Conservation (phyloP, 2,888 invertebrate species). For the Neoaliturus tenellus region DNA sequence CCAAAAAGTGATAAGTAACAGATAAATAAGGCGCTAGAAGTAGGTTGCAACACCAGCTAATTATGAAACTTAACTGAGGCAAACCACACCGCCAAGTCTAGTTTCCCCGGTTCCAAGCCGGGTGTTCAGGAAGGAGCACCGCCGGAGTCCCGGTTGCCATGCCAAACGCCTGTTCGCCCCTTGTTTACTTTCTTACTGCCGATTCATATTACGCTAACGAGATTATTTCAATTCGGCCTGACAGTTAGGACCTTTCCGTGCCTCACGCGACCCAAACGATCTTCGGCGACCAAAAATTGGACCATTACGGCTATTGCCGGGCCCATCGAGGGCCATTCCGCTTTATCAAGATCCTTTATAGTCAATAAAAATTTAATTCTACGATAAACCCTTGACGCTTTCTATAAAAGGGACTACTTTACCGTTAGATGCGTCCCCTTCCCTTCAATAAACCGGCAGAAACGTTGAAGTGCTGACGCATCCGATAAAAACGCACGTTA, state of each 20-base stretch:
- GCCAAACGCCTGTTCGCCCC: background rate
- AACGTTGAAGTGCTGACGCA: background rate
- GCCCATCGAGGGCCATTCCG: background rate
- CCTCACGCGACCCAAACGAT: conserved; percentile 3
- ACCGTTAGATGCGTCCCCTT: background rate
- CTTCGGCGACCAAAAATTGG: background rate
- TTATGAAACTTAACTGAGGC: no score
- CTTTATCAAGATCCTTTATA: background rate
- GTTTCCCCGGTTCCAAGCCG: no score
- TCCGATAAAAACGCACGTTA: background rate
- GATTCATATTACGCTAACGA: conserved; percentile 45
- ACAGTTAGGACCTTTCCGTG: conserved; percentile 23
- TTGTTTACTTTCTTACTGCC: conserved; percentile 42
- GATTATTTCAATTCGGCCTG: conserved; percentile 13
- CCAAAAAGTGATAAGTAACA: no score
- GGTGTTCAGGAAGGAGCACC: no score
- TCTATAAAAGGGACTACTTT: no score
- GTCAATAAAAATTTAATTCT: background rate
- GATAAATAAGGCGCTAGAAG: no score
- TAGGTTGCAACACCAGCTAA: no score
- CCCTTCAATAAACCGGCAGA: background rate
- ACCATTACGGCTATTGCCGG: background rate
- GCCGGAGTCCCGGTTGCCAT: background rate
- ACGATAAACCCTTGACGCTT: background rate
- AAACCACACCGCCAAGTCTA: no score